Evolutionary conservation across 2,113 vertebrate species (phyloP), one percentile per base, ranked within the genome.

Genomic region (Vireo altiloquus): DNA sequence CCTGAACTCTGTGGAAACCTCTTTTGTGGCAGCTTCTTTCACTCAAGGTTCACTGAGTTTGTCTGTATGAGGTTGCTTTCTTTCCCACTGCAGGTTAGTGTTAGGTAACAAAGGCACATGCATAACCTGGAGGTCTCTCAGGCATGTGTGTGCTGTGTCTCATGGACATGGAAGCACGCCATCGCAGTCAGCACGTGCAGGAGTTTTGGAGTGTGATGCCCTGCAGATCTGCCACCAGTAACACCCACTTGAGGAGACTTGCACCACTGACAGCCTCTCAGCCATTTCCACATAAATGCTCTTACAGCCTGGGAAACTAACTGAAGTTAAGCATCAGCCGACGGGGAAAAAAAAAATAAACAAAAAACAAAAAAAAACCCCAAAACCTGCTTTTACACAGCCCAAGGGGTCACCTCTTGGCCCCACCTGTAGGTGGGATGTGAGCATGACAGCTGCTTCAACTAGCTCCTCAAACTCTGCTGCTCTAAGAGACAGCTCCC

Each of bases 141-240:
- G 39, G 28, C 23, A 22, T 2, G 8, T 0, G 1, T 40, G 22
- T 6, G 3, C 30, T 52, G 11, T 10, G 39, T n/a, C 5, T 9
- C 10, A 8, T 3, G 13, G 22, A 49, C 10, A 39, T 0, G 2
- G 40, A 64, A 0, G 1, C 17, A 15, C 33, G 70, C 37, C 46
- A 33, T 10, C 65, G 21, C 35, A 52, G 13, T 35, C 24, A 82
- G 21, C 21, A 35, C 0, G 0, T 30, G 20, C 22, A 37, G 30
- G 49, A 75, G 16, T 59, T 82, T 19, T 27, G 23, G 53, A 30
- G 49, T 63, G 54, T 49, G 37, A 37, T 27, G 21, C 44, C 65
- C 19, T 56, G 46, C 54, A 23, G 31, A 65, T 72, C 31, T 91
- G n/a, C 30, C 57, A 64, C 25, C 64, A 61, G 37, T 17, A 61